phyloP scores from a whole-genome alignment of 2,888 invertebrate genomes.

The Papilio protenor region DNA sequence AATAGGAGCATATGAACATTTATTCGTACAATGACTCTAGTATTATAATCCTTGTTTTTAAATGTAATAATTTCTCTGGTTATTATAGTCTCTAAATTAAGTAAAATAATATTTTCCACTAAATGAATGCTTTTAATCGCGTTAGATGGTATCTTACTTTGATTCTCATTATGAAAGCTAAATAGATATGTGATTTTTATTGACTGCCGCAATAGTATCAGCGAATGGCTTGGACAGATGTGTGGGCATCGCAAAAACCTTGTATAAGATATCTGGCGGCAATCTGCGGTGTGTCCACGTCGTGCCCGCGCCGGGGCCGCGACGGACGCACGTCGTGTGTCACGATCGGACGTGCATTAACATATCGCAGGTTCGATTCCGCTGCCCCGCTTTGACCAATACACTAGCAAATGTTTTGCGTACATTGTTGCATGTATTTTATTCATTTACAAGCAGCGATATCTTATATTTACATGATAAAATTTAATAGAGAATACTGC shows the following conservation, averaged over 20 bases:
- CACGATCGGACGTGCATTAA: conserved; percentile 81
- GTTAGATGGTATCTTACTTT: too few relatives aligned
- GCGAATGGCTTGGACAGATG: conserved; percentile 29
- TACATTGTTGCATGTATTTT: conserved; percentile 23
- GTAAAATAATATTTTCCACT: neutral
- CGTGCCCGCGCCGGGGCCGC: conserved; percentile 72
- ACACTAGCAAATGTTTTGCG: neutral
- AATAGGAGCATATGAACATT: conserved; percentile 50
- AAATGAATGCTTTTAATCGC: neutral
- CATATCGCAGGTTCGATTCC: conserved; percentile 80
- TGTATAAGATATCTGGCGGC: conserved; percentile 52
- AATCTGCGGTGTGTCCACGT: conserved; percentile 65
- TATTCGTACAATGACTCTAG: conserved; percentile 32
- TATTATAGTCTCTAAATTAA: neutral
- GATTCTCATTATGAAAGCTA: neutral
- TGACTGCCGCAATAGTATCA: neutral
- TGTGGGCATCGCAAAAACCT: conserved; percentile 44
- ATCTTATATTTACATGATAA: neutral
- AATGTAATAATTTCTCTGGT: conserved; percentile 47
- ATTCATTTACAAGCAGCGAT: neutral
- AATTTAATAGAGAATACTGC: neutral
- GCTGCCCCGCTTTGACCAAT: conserved; percentile 55
- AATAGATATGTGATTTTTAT: neutral
- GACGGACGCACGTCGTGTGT: conserved; percentile 77
- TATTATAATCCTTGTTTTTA: conserved; percentile 48